phyloP scores from a whole-genome alignment of 1,140 invertebrate genomes.

The Apis laboriosa region DNA sequence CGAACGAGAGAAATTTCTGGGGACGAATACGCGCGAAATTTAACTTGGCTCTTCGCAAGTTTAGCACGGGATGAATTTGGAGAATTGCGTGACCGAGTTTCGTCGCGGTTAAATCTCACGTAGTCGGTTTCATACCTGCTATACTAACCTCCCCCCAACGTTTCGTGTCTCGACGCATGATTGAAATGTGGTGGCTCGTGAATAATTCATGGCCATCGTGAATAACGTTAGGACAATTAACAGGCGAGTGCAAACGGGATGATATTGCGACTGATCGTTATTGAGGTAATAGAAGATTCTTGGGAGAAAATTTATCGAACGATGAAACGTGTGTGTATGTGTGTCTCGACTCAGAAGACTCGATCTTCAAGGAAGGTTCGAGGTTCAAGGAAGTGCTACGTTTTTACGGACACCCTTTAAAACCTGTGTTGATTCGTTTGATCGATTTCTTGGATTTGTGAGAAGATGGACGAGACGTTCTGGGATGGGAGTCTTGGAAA shows the following conservation, averaged over 20 bases:
- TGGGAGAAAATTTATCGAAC: background rate
- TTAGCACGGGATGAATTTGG: constrained; percentile 46
- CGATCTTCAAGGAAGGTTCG: no score
- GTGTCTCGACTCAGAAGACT: no score
- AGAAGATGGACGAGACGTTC: background rate
- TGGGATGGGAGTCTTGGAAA: background rate
- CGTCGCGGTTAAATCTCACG: background rate
- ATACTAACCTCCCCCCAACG: background rate
- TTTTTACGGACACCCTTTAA: no score
- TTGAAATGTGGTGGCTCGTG: background rate
- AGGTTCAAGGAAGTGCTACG: no score
- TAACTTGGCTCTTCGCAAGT: constrained; percentile 8
- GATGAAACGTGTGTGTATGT: no score
- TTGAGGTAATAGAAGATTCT: no score
- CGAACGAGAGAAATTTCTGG: constrained; percentile 8
- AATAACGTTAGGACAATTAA: constrained; percentile 22
- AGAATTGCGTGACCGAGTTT: constrained; percentile 36
- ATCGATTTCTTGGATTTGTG: background rate
- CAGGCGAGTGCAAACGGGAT: background rate
- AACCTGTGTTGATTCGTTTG: background rate
- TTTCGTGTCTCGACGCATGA: background rate
- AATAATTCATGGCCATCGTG: background rate
- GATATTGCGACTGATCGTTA: background rate
- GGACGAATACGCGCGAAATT: background rate
- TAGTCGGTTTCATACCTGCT: background rate